A percentile compares a stretch with the other conserved stretches of the same genome.
These are phyloP conservation scores for Volucella zonaria DNA, from an alignment of 2,888 invertebrate genomes.

Conservation along the genomic window DNA sequence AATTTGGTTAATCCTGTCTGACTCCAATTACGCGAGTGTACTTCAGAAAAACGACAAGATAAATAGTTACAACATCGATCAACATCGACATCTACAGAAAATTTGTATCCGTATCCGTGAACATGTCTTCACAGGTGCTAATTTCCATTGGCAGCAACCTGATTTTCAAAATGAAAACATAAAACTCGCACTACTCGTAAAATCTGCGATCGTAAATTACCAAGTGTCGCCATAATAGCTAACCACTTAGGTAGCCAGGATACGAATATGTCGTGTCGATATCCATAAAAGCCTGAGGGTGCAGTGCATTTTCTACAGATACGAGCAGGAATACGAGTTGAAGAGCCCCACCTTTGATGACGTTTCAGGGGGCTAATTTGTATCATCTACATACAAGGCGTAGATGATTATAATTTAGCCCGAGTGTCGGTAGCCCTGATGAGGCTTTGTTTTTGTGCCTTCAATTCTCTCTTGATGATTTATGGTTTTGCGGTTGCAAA, in stretches of 20 bases:
- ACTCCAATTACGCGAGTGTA: conserved; percentile 9
- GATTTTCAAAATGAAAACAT: conserved; percentile 67
- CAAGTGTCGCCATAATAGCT: conserved; percentile 68
- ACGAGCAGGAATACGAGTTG: neutral
- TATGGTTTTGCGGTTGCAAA: conserved; percentile 67
- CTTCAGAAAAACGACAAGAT: neutral
- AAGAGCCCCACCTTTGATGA: conserved; percentile 61
- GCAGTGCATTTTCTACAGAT: conserved; percentile 58
- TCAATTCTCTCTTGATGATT: conserved; percentile 70
- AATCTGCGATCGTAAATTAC: conserved; percentile 63
- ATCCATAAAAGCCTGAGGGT: conserved; percentile 59
- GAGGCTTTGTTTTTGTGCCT: conserved; percentile 71
- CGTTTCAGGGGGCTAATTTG: conserved; percentile 61
- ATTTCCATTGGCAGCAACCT: conserved; percentile 54
- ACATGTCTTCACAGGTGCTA: conserved; percentile 67
- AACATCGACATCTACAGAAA: too few species aligned
- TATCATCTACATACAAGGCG: conserved; percentile 52
- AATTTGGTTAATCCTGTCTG: conserved; percentile 44
- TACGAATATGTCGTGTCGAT: conserved; percentile 63
- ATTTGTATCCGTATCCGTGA: conserved; percentile 14
- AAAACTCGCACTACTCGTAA: conserved; percentile 53
- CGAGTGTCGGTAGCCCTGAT: conserved; percentile 41
- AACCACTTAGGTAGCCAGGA: conserved; percentile 53
- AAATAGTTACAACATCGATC: neutral
- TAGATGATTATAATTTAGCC: conserved; percentile 65